These are phyloP conservation scores for Micromys minutus DNA, from an alignment of 2,113 vertebrate species.

Conservation along the genomic window DNA sequence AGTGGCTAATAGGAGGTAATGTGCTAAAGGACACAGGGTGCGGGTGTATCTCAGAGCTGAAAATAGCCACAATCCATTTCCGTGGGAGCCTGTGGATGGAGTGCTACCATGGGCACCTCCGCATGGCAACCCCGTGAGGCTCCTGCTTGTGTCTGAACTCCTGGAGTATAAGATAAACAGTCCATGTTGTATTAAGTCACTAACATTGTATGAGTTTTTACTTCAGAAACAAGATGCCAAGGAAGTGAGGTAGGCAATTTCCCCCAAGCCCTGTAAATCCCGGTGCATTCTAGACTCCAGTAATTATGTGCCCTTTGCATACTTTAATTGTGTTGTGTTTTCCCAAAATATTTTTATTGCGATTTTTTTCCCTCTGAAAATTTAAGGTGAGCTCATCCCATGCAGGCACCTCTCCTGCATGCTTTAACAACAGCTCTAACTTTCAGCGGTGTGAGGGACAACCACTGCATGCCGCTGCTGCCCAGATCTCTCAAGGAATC, in stretches of 20 bases:
- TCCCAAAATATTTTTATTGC: not conserved
- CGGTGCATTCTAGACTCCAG: not conserved
- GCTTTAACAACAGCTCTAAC: not conserved
- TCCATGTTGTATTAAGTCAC: not conserved
- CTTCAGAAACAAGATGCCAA: not conserved
- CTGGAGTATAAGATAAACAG: not conserved
- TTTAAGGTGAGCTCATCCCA: not conserved
- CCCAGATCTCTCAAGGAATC: not conserved
- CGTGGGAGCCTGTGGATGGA: no score
- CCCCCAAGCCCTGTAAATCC: not conserved
- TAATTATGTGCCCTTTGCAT: not conserved
- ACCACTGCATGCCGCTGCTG: not conserved
- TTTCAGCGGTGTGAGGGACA: not conserved
- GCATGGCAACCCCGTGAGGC: fast-evolving
- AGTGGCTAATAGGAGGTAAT: no score
- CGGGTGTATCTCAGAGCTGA: not conserved
- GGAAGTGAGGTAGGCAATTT: not conserved
- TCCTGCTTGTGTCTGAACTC: not conserved
- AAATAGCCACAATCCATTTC: not conserved
- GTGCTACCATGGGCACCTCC: no score
- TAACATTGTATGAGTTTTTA: fast-evolving
- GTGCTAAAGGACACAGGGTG: not conserved
- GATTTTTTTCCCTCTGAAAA: not conserved
- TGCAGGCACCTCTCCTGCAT: not conserved
- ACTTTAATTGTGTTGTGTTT: not conserved